These are phyloP conservation scores for Ammodytes dubius DNA, from an alignment of 2,113 vertebrate species.

Conservation along the genomic window DNA sequence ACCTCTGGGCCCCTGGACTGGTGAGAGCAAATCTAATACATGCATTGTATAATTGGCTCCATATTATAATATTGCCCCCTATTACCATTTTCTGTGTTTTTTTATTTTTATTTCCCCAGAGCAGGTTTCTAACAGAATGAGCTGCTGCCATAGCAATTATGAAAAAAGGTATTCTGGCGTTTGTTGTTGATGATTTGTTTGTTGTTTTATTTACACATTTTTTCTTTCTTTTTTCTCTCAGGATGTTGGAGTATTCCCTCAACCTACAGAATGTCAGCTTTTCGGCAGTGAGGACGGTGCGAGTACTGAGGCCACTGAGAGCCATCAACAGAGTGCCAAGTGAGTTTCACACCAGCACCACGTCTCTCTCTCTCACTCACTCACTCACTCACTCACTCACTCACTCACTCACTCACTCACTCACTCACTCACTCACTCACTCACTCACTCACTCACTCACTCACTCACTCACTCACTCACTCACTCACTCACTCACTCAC, in stretches of 20 bases:
- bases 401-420: background rate
- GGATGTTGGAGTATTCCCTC: constrained; percentile 99
- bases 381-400: background rate
- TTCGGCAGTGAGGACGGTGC: constrained; percentile 95
- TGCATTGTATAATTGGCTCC: constrained; percentile 49
- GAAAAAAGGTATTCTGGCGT: background rate
- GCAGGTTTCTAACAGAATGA: background rate
- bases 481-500: background rate
- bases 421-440: background rate
- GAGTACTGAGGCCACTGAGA: constrained; percentile 95
- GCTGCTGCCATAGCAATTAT: background rate
- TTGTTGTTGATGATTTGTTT: background rate
- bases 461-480: background rate
- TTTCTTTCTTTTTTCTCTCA: constrained; percentile 69
- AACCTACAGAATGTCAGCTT: constrained; percentile 98
- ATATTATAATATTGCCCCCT: constrained; percentile 32
- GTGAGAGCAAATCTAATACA: constrained; percentile 39
- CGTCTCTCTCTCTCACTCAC: background rate
- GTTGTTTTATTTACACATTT: background rate
- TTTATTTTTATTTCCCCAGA: constrained; percentile 54
- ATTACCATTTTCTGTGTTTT: constrained; percentile 37
- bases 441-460: background rate
- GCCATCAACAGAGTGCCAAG: constrained; percentile 97
- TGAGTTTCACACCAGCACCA: constrained; percentile 52
- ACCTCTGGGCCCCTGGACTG: background rate